Percentiles rank a stretch among this genome's conserved stretches.
These are phyloP conservation scores for Montipora cactus DNA, from an alignment of 64 coral and sea anemone genomes.

Conservation along the genomic window DNA sequence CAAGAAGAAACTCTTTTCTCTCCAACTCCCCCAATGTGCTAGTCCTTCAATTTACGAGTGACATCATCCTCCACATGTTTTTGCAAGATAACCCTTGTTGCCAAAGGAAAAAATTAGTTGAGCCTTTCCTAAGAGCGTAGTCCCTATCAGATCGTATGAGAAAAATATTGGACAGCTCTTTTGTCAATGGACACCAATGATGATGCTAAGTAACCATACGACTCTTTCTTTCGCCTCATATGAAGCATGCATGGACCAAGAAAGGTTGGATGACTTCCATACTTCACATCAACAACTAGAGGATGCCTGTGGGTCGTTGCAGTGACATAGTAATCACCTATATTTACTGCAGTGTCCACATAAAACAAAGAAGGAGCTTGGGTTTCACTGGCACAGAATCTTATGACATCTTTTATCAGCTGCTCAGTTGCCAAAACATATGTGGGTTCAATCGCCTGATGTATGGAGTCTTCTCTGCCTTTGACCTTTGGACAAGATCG, in stretches of 20 bases:
- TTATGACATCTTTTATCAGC: slow-evolving; percentile 42
- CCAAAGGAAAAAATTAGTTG: background rate
- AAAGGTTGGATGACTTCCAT: slow-evolving; percentile 45
- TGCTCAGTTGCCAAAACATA: slow-evolving; percentile 30
- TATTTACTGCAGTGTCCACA: slow-evolving; percentile 64
- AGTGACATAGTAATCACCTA: slow-evolving; percentile 71
- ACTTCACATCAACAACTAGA: slow-evolving; percentile 35
- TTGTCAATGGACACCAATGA: slow-evolving; percentile 35
- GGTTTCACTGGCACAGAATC: slow-evolving; percentile 36
- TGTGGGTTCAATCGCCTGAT: background rate
- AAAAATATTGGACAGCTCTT: slow-evolving; percentile 29
- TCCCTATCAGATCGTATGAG: slow-evolving; percentile 47
- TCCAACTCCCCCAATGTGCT: background rate
- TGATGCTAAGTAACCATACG: slow-evolving; percentile 49
- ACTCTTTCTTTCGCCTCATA: slow-evolving; percentile 36
- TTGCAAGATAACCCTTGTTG: slow-evolving; percentile 12
- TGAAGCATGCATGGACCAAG: slow-evolving; percentile 60
- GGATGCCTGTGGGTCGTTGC: slow-evolving; percentile 62
- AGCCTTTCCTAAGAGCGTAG: slow-evolving; percentile 51
- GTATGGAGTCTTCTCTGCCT: background rate
- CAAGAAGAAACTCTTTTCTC: background rate
- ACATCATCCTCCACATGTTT: slow-evolving; percentile 27
- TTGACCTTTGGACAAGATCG: slow-evolving; percentile 3
- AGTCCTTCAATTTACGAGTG: background rate
- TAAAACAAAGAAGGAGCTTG: slow-evolving; percentile 30